Evolutionary conservation across 2,888 invertebrate genomes (phyloP).

Genomic region (Physocephala rufipes): DNA sequence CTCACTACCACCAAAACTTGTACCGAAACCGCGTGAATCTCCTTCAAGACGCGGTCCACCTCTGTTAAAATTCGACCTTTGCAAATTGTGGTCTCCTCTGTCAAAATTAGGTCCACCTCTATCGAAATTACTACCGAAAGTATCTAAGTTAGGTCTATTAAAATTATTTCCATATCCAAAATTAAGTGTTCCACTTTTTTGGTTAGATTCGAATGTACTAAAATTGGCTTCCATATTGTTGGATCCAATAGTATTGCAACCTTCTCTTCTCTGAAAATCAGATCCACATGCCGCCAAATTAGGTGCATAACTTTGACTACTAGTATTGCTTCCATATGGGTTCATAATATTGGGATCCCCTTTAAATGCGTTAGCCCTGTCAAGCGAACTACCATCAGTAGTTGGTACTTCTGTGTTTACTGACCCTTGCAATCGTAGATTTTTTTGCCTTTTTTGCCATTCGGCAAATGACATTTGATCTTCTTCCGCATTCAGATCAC

Average conservation of each 20-base stretch:
- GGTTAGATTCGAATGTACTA: constrained; percentile 37
- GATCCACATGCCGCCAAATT: constrained; percentile 32
- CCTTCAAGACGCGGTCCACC: constrained; percentile 41
- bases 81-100: constrained; percentile 26
- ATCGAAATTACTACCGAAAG: constrained; percentile 36
- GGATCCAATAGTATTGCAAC: constrained; percentile 26
- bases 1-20: constrained; percentile 42
- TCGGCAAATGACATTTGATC: constrained; percentile 51
- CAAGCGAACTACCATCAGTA: constrained; percentile 11
- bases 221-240: constrained; percentile 36
- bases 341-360: constrained; percentile 28
- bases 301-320: constrained; percentile 8
- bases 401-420: neutral
- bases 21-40: too few species aligned
- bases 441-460: constrained; percentile 52
- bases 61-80: constrained; percentile 39
- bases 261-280: constrained; percentile 7
- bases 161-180: constrained; percentile 37
- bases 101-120: constrained; percentile 37
- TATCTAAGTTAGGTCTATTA: constrained; percentile 34
- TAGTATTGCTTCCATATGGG: constrained; percentile 14
- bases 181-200: constrained; percentile 36
- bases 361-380: constrained; percentile 9
- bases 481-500: constrained; percentile 35
- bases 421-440: constrained; percentile 12